Percentiles rank a stretch among this genome's conserved stretches.
These are phyloP conservation scores for Natrix natrix DNA, from an alignment of 2,797 vertebrate genomes.

Conservation along the genomic window DNA sequence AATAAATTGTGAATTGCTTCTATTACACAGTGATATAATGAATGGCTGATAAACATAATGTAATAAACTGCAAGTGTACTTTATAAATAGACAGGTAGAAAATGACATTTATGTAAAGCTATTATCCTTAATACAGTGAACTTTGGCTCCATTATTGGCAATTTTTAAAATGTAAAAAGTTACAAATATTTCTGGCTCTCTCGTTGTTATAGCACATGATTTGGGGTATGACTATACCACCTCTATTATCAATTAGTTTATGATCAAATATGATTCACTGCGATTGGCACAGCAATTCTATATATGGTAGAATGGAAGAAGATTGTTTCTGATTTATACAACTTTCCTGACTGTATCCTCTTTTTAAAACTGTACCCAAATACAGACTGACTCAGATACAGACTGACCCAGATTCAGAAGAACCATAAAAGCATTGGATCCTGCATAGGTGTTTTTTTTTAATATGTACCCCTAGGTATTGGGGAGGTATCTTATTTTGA, in stretches of 20 bases:
- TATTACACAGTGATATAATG: constrained; percentile 48
- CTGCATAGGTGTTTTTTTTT: background rate
- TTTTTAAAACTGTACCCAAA: background rate
- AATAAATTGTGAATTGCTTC: constrained; percentile 53
- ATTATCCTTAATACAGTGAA: constrained; percentile 21
- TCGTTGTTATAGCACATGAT: background rate
- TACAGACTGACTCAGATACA: background rate
- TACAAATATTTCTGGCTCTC: background rate
- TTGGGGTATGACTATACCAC: constrained; percentile 17
- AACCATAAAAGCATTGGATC: background rate
- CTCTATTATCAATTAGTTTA: constrained; percentile 61
- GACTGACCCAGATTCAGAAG: background rate
- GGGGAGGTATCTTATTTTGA: background rate
- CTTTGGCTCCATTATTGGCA: background rate
- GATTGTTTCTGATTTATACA: background rate
- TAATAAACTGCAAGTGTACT: constrained; percentile 55
- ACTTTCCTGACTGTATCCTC: background rate
- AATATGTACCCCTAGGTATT: background rate
- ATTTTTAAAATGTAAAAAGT: background rate
- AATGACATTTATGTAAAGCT: constrained; percentile 64
- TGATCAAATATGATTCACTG: constrained; percentile 61
- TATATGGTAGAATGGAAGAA: background rate
- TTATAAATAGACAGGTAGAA: constrained; percentile 46
- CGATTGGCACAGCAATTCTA: background rate
- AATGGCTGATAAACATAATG: constrained; percentile 52